Evolutionary conservation across 2,113 vertebrate genomes (phyloP).

Genomic region (Neolamprologus brichardi): DNA sequence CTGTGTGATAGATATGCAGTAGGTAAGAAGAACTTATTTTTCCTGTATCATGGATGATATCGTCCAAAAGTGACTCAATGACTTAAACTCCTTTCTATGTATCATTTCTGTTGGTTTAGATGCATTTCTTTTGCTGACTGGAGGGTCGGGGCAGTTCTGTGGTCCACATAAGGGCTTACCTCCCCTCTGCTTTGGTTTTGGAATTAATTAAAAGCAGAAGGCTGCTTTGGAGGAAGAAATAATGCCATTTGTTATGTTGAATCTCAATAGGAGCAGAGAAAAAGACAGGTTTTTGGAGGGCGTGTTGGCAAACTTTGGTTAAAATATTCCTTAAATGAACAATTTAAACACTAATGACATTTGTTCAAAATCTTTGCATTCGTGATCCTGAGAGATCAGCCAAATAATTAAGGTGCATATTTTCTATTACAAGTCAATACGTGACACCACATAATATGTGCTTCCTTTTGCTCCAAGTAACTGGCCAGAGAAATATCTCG

Average conservation of each 20-base stretch:
- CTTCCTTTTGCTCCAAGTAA: background rate
- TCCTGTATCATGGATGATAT: background rate
- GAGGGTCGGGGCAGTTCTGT: background rate
- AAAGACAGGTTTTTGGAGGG: background rate
- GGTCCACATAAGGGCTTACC: background rate
- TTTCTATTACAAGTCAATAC: constrained; percentile 4
- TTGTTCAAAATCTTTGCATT: background rate
- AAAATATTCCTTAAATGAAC: background rate
- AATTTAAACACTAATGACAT: constrained; percentile 16
- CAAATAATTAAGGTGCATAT: background rate
- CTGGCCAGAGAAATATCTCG: background rate
- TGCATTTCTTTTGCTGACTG: background rate
- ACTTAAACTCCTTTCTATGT: background rate
- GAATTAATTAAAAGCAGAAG: background rate
- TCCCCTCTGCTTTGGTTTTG: background rate
- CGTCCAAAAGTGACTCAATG: background rate
- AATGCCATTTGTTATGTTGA: background rate
- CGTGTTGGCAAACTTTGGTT: background rate
- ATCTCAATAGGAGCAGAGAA: background rate
- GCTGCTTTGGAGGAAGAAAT: background rate
- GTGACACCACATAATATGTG: background rate
- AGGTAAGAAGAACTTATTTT: background rate
- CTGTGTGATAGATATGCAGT: background rate
- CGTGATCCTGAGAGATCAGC: background rate
- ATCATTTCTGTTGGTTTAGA: background rate